Conservation (phyloP, 2,797 vertebrate species). For the Botia almorhae region DNA sequence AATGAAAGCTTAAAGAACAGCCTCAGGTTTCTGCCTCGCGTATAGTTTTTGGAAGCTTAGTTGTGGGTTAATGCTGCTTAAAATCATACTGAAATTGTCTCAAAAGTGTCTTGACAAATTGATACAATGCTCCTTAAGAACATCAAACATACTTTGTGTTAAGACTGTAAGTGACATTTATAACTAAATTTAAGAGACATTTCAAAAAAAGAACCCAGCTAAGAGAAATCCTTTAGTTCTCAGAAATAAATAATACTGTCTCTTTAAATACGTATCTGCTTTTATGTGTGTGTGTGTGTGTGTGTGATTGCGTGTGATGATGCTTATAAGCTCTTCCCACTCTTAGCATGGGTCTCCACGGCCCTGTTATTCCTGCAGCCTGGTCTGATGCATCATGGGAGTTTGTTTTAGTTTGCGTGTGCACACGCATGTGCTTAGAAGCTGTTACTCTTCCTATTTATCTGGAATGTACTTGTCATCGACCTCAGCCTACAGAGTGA, state of each 20-base stretch:
- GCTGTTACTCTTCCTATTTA: neutral
- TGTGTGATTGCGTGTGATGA: slow-evolving; percentile 24
- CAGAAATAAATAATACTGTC: slow-evolving; percentile 37
- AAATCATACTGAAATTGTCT: neutral
- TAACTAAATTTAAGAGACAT: too few species aligned
- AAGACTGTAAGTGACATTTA: neutral
- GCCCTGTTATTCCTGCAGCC: slow-evolving; percentile 12
- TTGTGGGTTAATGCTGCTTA: neutral
- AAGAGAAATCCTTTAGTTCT: neutral
- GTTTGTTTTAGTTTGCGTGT: slow-evolving; percentile 29
- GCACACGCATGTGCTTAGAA: slow-evolving; percentile 37
- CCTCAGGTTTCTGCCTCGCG: too few species aligned
- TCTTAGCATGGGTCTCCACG: slow-evolving; percentile 35
- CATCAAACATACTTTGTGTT: neutral
- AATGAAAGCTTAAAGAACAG: neutral
- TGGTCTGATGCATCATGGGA: slow-evolving; percentile 28
- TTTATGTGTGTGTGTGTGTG: slow-evolving; percentile 6
- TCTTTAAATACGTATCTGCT: slow-evolving; percentile 40
- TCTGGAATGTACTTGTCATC: neutral
- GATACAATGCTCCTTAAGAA: neutral
- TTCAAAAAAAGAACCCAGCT: neutral
- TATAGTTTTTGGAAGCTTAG: neutral
- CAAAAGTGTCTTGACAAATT: too few species aligned
- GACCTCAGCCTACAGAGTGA: slow-evolving; percentile 7
- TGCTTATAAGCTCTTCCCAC: slow-evolving; percentile 15